Conservation (phyloP, 53 echinoderm and acorn worm species). For the Holothuria leucospilota region DNA sequence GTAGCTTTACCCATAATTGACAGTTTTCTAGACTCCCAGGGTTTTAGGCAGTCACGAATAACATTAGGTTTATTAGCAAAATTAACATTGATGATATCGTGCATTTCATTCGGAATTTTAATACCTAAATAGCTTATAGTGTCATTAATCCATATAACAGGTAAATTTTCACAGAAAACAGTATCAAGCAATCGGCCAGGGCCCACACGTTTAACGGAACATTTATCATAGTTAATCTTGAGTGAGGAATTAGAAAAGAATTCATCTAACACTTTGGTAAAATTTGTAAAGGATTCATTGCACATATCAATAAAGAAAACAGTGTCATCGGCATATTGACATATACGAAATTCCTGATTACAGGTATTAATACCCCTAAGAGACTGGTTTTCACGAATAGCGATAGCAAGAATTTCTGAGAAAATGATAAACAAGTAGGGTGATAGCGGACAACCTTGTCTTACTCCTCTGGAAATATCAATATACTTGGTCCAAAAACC, state of each 20-base stretch:
- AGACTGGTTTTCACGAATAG: not conserved
- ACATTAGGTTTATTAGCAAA: no score
- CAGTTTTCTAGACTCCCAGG: not conserved
- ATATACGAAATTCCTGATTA: not conserved
- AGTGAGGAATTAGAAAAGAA: not conserved
- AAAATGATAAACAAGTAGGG: constrained; percentile 15
- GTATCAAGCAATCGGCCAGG: not conserved
- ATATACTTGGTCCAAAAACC: not conserved
- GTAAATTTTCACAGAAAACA: not conserved
- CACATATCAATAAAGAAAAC: not conserved
- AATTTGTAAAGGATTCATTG: not conserved
- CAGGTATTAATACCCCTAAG: not conserved
- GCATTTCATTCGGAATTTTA: not conserved
- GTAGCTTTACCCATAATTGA: not conserved
- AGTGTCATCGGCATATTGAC: constrained; percentile 15
- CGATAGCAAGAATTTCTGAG: not conserved
- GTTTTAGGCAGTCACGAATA: not conserved
- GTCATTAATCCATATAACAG: no score
- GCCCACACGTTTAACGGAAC: not conserved
- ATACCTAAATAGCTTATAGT: not conserved
- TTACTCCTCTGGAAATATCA: not conserved
- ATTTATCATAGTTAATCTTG: not conserved
- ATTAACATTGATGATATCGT: not conserved
- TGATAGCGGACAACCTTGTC: constrained; percentile 19
- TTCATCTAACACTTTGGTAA: not conserved